Conservation (phyloP, 2,113 vertebrate species). For the Notarius quadriscutis region DNA sequence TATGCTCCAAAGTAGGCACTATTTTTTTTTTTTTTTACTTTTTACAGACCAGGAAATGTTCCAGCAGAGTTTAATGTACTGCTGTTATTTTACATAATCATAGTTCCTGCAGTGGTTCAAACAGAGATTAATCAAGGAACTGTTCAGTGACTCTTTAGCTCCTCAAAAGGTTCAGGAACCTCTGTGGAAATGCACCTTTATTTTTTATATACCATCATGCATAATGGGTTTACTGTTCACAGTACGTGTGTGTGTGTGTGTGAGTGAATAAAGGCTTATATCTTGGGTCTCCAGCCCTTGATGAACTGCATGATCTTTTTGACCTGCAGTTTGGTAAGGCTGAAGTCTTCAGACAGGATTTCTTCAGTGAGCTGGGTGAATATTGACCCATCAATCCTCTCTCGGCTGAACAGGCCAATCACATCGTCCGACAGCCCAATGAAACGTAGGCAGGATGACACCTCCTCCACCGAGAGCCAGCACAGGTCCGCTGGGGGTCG, state of each 20-base stretch:
- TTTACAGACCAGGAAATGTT: too few species aligned
- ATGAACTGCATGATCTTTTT: slow-evolving; percentile 99
- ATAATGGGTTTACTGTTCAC: neutral
- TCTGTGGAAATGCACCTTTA: neutral
- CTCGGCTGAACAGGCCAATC: slow-evolving; percentile 86
- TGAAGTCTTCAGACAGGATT: slow-evolving; percentile 95
- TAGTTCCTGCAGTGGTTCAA: neutral
- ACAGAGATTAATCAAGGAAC: neutral
- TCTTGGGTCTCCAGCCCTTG: slow-evolving; percentile 98
- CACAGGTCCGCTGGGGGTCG: slow-evolving; percentile 89
- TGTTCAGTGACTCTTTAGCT: too few species aligned
- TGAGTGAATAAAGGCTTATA: slow-evolving; percentile 57
- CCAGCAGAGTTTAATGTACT: neutral
- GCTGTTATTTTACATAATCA: neutral
- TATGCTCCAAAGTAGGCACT: too few species aligned
- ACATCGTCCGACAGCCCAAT: slow-evolving; percentile 94
- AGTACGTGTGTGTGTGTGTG: neutral
- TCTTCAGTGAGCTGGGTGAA: slow-evolving; percentile 96
- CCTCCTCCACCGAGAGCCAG: slow-evolving; percentile 90
- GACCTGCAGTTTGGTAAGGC: slow-evolving; percentile 93
- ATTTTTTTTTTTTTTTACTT: too few species aligned
- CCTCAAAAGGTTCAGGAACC: neutral
- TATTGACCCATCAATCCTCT: slow-evolving; percentile 94
- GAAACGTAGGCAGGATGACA: slow-evolving; percentile 91
- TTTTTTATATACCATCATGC: neutral